phyloP scores from a whole-genome alignment of 2,113 vertebrate species.

The Rhagologus leucostigma region DNA sequence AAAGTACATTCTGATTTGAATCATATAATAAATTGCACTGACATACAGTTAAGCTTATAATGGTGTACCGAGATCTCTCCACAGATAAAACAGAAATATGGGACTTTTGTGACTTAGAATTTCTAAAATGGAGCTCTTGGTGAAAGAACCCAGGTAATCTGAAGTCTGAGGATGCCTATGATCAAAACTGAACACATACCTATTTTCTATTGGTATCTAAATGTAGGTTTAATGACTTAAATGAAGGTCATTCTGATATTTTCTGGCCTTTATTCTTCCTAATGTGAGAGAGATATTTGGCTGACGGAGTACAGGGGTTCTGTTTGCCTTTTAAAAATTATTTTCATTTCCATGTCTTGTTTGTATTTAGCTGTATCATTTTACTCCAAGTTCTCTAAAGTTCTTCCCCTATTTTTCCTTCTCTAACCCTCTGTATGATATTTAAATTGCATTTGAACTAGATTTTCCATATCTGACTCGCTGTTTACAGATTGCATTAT shows the following conservation, averaged over 20 bases:
- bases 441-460: not conserved
- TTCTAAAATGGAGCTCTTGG: not conserved
- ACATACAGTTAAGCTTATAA: not conserved
- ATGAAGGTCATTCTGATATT: not conserved
- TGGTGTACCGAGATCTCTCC: not conserved
- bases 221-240: not conserved
- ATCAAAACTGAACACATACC: not conserved
- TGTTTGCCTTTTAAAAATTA: not conserved
- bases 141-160: not conserved
- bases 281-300: not conserved
- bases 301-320: not conserved
- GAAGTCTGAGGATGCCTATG: not conserved
- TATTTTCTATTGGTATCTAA: not conserved
- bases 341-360: not conserved
- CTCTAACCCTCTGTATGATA: not conserved
- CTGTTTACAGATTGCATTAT: not conserved
- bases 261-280: not conserved
- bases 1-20: not conserved
- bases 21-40: not conserved
- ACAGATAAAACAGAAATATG: not conserved
- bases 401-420: not conserved
- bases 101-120: not conserved
- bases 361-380: not conserved
- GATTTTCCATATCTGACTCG: not conserved
- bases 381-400: not conserved